Evolutionary conservation across 2,797 vertebrate genomes (phyloP).

Genomic region (Lithobates pipiens): DNA sequence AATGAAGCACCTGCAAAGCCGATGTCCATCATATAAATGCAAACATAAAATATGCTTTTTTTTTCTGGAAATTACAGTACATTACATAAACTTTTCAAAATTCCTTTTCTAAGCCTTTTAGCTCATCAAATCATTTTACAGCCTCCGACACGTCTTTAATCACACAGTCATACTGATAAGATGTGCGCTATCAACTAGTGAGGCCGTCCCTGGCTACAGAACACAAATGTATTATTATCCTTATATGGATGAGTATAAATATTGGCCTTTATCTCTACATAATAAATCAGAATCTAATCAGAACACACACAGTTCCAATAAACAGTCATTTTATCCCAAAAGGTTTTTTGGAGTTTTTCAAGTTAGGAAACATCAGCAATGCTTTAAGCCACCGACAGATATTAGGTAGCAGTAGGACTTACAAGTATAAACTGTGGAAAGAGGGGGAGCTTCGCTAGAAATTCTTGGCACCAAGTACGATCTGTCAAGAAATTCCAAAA

Average conservation of each 20-base stretch:
- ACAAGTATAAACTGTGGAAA: too few species aligned
- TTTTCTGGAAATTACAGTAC: not conserved
- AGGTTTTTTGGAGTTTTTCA: too few species aligned
- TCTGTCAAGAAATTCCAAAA: too few species aligned
- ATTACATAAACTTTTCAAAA: slow-evolving; percentile 12
- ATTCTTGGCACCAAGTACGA: too few species aligned
- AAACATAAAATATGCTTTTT: not conserved
- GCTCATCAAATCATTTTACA: slow-evolving; percentile 7
- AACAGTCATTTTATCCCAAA: not conserved
- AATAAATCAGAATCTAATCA: slow-evolving; percentile 12
- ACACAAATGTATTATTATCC: slow-evolving; percentile 18
- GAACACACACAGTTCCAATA: slow-evolving; percentile 42
- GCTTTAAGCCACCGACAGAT: too few species aligned
- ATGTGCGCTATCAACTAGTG: not conserved
- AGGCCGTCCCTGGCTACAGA: slow-evolving; percentile 3
- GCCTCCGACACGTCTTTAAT: slow-evolving; percentile 23
- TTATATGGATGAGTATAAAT: slow-evolving; percentile 3
- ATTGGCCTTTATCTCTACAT: slow-evolving; percentile 8
- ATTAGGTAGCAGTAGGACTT: too few species aligned
- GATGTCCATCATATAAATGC: not conserved
- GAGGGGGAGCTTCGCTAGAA: too few species aligned
- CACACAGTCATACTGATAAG: not conserved
- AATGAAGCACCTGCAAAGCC: not conserved
- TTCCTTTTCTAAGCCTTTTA: not conserved
- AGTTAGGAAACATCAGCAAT: too few species aligned